These are phyloP conservation scores for Hydrozoanthus tunicans DNA, from an alignment of 64 coral and sea anemone species.

Conservation along the genomic window DNA sequence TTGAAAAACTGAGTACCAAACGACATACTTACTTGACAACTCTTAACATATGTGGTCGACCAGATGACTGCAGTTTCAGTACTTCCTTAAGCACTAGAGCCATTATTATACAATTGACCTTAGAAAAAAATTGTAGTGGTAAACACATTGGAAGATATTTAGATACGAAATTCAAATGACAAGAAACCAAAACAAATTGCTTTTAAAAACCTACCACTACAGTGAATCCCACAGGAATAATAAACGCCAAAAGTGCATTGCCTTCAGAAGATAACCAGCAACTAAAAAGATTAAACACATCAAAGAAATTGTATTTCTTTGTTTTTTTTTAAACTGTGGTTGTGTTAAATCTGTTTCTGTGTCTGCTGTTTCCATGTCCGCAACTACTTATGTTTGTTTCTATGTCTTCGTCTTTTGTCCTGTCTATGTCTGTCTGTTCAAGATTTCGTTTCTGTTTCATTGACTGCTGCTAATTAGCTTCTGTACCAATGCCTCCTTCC, in stretches of 20 bases:
- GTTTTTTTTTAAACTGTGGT: neutral
- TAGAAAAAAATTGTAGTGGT: neutral
- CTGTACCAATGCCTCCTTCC: too few relatives aligned
- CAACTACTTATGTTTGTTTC: neutral
- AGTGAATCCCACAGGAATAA: conserved; percentile 67
- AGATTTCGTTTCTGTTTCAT: neutral
- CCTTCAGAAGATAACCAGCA: conserved; percentile 80
- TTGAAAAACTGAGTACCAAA: neutral
- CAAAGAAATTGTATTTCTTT: neutral
- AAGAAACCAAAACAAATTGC: neutral
- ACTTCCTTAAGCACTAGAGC: conserved; percentile 71
- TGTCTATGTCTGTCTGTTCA: neutral
- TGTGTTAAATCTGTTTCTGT: neutral
- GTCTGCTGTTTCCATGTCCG: neutral
- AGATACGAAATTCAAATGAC: neutral
- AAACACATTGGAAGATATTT: neutral
- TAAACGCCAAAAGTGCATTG: conserved; percentile 70
- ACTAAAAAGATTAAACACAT: conserved; percentile 14
- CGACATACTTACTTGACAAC: conserved; percentile 45
- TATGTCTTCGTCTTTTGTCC: neutral
- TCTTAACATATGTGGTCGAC: conserved; percentile 55
- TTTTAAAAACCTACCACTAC: conserved; percentile 57
- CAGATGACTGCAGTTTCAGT: conserved; percentile 65
- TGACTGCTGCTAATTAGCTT: neutral
- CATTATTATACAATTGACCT: conserved; percentile 74